Evolutionary conservation across 1,140 invertebrate genomes (phyloP).

Genomic region (Macrostomum lignano): DNA sequence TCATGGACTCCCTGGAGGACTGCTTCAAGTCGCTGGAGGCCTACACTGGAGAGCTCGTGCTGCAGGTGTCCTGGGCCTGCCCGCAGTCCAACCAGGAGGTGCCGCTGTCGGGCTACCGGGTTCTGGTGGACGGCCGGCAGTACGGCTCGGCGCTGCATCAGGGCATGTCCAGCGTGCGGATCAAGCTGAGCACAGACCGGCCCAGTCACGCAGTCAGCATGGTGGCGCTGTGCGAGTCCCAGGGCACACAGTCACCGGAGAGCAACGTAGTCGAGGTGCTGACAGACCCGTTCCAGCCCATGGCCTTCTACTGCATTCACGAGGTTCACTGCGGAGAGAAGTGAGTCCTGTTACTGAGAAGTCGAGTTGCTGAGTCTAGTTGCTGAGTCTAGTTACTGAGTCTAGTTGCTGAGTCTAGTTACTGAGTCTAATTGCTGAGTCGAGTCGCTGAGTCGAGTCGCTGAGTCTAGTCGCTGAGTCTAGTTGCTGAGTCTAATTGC

Average conservation of each 20-base stretch:
- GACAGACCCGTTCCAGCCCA: slow-evolving; percentile 20
- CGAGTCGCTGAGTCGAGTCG: too few species aligned
- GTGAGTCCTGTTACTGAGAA: too few species aligned
- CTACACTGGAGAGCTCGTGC: too few species aligned
- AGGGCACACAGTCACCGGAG: slow-evolving; percentile 15
- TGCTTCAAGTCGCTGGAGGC: too few species aligned
- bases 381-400: too few species aligned
- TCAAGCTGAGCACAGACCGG: slow-evolving; percentile 20
- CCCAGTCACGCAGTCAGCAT: slow-evolving; percentile 16
- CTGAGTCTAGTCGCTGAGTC: too few species aligned
- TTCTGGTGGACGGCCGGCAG: slow-evolving; percentile 25
- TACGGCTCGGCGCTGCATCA: slow-evolving; percentile 21
- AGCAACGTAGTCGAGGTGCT: slow-evolving; percentile 23
- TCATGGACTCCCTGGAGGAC: too few species aligned
- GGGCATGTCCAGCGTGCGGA: slow-evolving; percentile 15
- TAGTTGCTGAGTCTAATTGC: too few species aligned
- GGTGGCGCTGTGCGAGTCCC: slow-evolving; percentile 17
- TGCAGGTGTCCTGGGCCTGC: slow-evolving; percentile 23
- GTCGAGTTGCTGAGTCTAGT: too few species aligned
- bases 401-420: too few species aligned
- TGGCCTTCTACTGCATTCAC: slow-evolving; percentile 21
- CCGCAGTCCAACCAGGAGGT: slow-evolving; percentile 19
- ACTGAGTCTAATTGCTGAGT: too few species aligned
- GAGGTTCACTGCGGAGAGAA: too few species aligned
- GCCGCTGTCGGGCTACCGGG: slow-evolving; percentile 16